Conservation (phyloP, 2,113 vertebrate genomes). For the Nipponia nippon region DNA sequence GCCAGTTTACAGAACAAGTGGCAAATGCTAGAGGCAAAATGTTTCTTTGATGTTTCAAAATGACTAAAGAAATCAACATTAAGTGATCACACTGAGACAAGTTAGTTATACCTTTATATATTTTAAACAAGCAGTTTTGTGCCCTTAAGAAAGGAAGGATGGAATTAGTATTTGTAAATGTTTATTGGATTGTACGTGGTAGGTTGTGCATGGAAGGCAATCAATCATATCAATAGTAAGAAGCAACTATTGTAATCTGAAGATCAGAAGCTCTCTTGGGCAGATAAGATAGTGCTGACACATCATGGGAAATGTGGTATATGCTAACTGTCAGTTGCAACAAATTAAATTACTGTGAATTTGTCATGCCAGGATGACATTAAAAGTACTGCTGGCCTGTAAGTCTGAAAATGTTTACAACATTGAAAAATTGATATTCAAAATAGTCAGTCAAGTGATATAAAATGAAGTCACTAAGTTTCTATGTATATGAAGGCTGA, state of each 20-base stretch:
- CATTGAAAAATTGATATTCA: neutral
- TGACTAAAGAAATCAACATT: neutral
- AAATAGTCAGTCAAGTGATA: neutral
- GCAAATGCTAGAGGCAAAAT: neutral
- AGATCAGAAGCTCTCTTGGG: neutral
- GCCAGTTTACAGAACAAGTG: neutral
- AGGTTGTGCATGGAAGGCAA: neutral
- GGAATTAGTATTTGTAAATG: neutral
- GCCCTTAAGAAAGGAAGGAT: neutral
- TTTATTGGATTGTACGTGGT: neutral
- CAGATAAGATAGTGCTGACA: neutral
- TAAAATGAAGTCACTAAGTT: neutral
- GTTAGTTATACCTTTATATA: neutral
- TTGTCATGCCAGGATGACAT: neutral
- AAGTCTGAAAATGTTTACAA: neutral
- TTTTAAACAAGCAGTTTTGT: neutral
- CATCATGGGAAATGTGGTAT: neutral
- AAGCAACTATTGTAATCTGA: neutral
- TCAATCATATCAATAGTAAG: neutral
- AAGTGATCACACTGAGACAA: fast-evolving
- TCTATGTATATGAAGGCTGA: neutral
- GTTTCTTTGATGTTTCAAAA: neutral
- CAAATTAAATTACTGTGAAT: neutral
- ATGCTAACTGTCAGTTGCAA: neutral
- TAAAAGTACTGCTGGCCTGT: neutral